Evolutionary conservation across 2,888 invertebrate genomes (phyloP), one percentile per base, ranked within the genome.

Genomic region (Tenthredo notha): DNA sequence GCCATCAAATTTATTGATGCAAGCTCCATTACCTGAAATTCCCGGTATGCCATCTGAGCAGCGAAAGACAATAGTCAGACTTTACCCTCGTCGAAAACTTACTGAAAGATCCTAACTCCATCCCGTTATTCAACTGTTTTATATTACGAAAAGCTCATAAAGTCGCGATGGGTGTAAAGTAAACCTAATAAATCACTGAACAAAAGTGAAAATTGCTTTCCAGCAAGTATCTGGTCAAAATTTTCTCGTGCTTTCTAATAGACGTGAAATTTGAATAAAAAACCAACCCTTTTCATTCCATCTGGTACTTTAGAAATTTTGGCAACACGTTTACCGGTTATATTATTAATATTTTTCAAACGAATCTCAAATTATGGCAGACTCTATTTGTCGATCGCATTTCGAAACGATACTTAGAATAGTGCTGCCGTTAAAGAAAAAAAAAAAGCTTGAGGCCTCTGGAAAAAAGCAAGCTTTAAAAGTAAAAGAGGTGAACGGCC

Each of bases 91-190:
- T 58, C 21, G 9, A n/a, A 37, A 61, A 80, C 61, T 80, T 37
- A 80, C n/a, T 40, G 80, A 5, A 37, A 40, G 40, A 80, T 80
- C 58, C 50, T 2, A 40, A 54, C 33, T 50, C 54, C 77, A 40
- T 18, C 12, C 47, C 29, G 25, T 80, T 61, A 80, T 80, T 61
- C 77, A 80, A 40, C n/a, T 61, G 67, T 67, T 29, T 80, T 80
- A 25, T 80, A 80, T 80, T 61, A 40, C 80, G 4, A 77, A 80
- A 80, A 80, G 58, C 40, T 80, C 58, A 61, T 80, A 80, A 21
- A 58, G 40, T 10, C 80, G 9, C 61, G 40, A 58, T 61, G 61
- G 15, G 80, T n/a, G 33, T 43, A 25, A 74, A 50, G 21, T 61
- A 37, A 80, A 37, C 61, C 21, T 37, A 61, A 58, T 80, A 80